Evolutionary conservation across 2,113 vertebrate genomes (phyloP).

Genomic region (Oncorhynchus tshawytscha): DNA sequence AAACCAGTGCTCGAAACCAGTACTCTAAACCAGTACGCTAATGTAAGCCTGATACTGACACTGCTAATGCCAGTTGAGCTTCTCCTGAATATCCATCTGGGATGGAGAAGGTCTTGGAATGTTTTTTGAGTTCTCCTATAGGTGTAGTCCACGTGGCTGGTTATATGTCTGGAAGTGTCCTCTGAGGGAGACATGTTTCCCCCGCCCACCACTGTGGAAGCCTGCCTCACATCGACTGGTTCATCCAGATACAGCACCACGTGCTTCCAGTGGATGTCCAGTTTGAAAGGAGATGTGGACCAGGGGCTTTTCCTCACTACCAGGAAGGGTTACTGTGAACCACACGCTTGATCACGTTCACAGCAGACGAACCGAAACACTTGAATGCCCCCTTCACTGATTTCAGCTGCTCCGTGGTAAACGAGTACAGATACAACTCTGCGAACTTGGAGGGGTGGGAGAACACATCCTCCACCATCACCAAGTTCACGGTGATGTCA

Average conservation of each 20-base stretch:
- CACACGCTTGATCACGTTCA: conserved; percentile 83
- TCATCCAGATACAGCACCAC: conserved; percentile 82
- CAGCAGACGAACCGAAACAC: conserved; percentile 78
- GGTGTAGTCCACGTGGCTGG: conserved; percentile 77
- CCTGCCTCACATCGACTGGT: conserved; percentile 79
- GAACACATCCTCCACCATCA: conserved; percentile 81
- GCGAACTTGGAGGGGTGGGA: conserved; percentile 81
- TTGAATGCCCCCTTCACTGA: conserved; percentile 73
- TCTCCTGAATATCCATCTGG: conserved; percentile 72
- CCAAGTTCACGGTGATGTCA: conserved; percentile 77
- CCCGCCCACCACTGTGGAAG: conserved; percentile 77
- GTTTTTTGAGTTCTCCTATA: conserved; percentile 76
- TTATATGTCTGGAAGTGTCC: conserved; percentile 78
- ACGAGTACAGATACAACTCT: conserved; percentile 72
- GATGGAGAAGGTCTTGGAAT: conserved; percentile 82
- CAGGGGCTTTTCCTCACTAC: conserved; percentile 72
- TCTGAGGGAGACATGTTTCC: conserved; percentile 79
- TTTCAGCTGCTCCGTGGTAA: conserved; percentile 73
- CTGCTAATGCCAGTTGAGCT: conserved; percentile 8
- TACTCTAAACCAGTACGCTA: too few relatives aligned
- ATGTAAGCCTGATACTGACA: too few relatives aligned
- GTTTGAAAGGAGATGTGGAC: conserved; percentile 83
- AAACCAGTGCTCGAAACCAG: too few relatives aligned
- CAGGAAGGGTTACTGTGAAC: conserved; percentile 82
- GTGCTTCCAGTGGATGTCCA: conserved; percentile 88